These are phyloP conservation scores for Drosophila peninsularis DNA, from an alignment of 2,888 invertebrate species.

Conservation along the genomic window DNA sequence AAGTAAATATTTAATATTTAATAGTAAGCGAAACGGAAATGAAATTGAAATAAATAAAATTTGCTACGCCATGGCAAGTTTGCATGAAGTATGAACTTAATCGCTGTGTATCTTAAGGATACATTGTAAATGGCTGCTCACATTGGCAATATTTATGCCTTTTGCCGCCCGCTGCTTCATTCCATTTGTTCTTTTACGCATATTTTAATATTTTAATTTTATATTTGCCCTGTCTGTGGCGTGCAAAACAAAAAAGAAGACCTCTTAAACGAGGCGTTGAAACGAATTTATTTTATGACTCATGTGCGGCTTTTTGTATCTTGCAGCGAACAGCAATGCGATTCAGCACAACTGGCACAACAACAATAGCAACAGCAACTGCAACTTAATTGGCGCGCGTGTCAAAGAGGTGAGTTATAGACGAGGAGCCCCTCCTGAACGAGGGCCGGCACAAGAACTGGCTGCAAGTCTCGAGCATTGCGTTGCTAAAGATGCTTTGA, in stretches of 20 bases:
- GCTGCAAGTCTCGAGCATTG: conserved; percentile 23
- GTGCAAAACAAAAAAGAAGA: conserved; percentile 4
- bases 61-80: conserved; percentile 38
- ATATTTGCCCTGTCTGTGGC: conserved; percentile 18
- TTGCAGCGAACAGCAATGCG: conserved; percentile 50
- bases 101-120: conserved; percentile 58
- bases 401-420: conserved; percentile 64
- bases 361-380: conserved; percentile 32
- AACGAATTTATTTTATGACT: conserved; percentile 64
- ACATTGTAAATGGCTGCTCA: conserved; percentile 39
- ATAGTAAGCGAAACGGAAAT: conserved; percentile 26
- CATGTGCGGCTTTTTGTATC: conserved; percentile 45
- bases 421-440: conserved; percentile 32
- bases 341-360: conserved; percentile 36
- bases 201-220: conserved; percentile 43
- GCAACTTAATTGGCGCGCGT: conserved; percentile 65
- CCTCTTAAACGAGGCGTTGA: conserved; percentile 52
- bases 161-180: not conserved
- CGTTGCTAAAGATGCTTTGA: conserved; percentile 10
- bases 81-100: conserved; percentile 65
- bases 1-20: conserved; percentile 46
- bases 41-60: conserved; percentile 46
- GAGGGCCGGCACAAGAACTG: conserved; percentile 13
- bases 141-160: conserved; percentile 22
- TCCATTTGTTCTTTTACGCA: conserved; percentile 23